These are phyloP conservation scores for Rhinoptilus africanus DNA, from an alignment of 2,113 vertebrate species.

Conservation along the genomic window DNA sequence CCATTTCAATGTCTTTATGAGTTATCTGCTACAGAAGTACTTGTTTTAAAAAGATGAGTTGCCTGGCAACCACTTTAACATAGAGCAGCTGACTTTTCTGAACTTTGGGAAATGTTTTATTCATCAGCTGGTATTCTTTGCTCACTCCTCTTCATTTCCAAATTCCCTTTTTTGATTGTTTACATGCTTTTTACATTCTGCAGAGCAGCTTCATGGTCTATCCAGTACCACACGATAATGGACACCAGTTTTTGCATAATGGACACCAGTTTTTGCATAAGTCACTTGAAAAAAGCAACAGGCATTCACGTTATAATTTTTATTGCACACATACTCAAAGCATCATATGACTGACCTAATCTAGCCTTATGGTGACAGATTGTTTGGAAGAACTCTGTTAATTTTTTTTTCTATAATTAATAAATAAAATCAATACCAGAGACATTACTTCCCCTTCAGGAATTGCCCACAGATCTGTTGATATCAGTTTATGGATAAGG, in stretches of 20 bases:
- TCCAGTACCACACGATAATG: not conserved
- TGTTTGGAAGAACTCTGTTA: not conserved
- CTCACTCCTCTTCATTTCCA: conserved; percentile 60
- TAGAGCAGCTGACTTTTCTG: conserved; percentile 72
- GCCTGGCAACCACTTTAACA: conserved; percentile 75
- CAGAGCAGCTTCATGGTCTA: conserved; percentile 27
- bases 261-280: not conserved
- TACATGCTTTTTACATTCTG: conserved; percentile 55
- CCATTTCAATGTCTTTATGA: conserved; percentile 67
- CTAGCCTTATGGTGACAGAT: not conserved
- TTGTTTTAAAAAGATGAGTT: conserved; percentile 74
- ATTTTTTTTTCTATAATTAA: not conserved
- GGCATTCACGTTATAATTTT: not conserved
- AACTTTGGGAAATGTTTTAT: conserved; percentile 75
- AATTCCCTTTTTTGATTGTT: conserved; percentile 57
- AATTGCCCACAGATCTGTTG: not conserved
- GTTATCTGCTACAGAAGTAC: conserved; percentile 71
- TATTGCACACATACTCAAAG: not conserved
- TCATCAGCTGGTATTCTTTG: conserved; percentile 70
- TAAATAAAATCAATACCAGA: not conserved
- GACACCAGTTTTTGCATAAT: conserved; percentile 24
- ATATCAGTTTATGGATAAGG: not conserved
- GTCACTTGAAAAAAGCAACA: not conserved
- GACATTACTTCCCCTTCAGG: not conserved
- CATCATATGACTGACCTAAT: not conserved